Evolutionary conservation across 2,888 invertebrate genomes (phyloP).

Genomic region (Chirona hameri): DNA sequence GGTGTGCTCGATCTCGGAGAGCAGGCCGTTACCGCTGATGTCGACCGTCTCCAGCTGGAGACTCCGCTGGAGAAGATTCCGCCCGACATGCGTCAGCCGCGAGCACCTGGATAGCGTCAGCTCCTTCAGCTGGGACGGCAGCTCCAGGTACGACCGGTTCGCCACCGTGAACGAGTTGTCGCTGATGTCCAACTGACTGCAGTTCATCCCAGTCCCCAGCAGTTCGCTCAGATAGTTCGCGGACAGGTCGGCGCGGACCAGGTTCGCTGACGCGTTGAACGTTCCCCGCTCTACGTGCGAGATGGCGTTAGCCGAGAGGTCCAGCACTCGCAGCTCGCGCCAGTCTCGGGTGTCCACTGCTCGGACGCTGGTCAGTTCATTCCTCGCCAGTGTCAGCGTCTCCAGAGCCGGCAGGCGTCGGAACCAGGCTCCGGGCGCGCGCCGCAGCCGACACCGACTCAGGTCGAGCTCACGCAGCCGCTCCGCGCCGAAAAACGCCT

Average conservation of each 20-base stretch:
- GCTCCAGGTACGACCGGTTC: conserved; percentile 35
- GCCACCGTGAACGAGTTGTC: conserved; percentile 38
- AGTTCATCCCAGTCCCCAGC: conserved; percentile 33
- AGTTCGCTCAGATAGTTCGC: conserved; percentile 38
- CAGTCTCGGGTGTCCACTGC: conserved; percentile 34
- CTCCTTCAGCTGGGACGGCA: conserved; percentile 31
- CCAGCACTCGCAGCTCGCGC: conserved; percentile 34
- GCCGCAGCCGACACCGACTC: conserved; percentile 32
- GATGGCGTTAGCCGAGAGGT: conserved; percentile 38
- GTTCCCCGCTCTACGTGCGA: conserved; percentile 38
- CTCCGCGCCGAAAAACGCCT: conserved; percentile 32
- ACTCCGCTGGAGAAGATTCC: conserved; percentile 37
- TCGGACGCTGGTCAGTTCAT: conserved; percentile 36
- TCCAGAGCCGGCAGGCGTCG: conserved; percentile 12
- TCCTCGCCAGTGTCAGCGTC: conserved; percentile 35
- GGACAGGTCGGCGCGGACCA: conserved; percentile 36
- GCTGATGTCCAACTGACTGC: conserved; percentile 35
- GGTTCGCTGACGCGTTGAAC: conserved; percentile 36
- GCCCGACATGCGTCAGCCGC: conserved; percentile 36
- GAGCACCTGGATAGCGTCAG: conserved; percentile 37
- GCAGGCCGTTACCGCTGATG: conserved; percentile 37
- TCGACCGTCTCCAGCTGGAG: conserved; percentile 32
- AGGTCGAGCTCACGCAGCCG: conserved; percentile 34
- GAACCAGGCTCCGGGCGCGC: conserved; percentile 30
- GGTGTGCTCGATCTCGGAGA: conserved; percentile 13